These are phyloP conservation scores for Syritta pipiens DNA, from an alignment of 2,888 invertebrate species.

Conservation along the genomic window DNA sequence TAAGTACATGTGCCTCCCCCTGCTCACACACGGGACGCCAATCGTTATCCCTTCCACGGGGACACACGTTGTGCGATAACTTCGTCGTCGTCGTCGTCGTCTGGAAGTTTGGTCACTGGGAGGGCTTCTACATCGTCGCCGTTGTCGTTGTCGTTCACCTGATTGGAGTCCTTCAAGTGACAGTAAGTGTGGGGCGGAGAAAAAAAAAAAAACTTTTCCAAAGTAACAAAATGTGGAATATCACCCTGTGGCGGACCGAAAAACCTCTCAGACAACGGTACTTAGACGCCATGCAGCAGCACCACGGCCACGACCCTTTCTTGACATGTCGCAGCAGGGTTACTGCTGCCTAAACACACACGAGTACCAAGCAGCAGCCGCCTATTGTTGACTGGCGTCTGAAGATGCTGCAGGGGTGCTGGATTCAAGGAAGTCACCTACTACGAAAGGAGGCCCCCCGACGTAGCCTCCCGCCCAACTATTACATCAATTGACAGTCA, in stretches of 20 bases:
- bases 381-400: slow-evolving; percentile 53
- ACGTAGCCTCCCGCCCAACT: slow-evolving; percentile 35
- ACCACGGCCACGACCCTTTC: not conserved
- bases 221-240: slow-evolving; percentile 44
- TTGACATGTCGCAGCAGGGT: not conserved
- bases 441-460: slow-evolving; percentile 7
- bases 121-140: not conserved
- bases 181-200: slow-evolving; percentile 6
- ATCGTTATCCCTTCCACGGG: not conserved
- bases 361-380: too few species aligned
- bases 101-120: not conserved
- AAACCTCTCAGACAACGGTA: slow-evolving; percentile 78
- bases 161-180: slow-evolving; percentile 8
- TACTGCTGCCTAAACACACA: slow-evolving; percentile 9
- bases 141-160: not conserved
- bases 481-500: slow-evolving; percentile 62
- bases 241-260: slow-evolving; percentile 51
- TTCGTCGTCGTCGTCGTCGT: slow-evolving; percentile 2
- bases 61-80: not conserved
- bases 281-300: slow-evolving; percentile 74
- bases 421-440: slow-evolving; percentile 60
- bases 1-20: not conserved
- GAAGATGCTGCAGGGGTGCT: slow-evolving; percentile 45
- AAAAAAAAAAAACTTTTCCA: slow-evolving; percentile 13
- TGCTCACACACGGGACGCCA: not conserved